phyloP scores from a whole-genome alignment of 2,888 invertebrate species.

The Agapetus fuscipes region DNA sequence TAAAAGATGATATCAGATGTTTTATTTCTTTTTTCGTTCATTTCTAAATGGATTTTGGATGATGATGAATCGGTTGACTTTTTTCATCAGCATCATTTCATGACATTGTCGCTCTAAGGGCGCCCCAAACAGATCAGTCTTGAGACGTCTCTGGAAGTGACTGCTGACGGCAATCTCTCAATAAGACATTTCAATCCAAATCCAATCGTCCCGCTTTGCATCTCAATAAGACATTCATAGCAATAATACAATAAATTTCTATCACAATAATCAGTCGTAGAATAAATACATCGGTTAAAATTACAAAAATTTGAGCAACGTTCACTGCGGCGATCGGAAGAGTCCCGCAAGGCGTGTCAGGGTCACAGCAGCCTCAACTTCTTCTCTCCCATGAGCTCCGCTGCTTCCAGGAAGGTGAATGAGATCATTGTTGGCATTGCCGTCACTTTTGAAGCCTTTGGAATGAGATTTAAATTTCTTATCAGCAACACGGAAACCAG shows the following conservation, averaged over 20 bases:
- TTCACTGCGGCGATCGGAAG: too few species aligned
- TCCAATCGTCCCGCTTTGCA: too few species aligned
- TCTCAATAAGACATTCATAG: constrained; percentile 9
- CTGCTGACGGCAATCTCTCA: too few species aligned
- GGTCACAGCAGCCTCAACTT: constrained; percentile 68
- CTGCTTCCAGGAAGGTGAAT: background rate
- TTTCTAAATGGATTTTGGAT: too few species aligned
- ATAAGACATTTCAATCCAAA: too few species aligned
- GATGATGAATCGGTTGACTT: too few species aligned
- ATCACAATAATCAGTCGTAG: constrained; percentile 22
- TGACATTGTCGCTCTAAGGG: too few species aligned
- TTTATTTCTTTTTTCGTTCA: too few species aligned
- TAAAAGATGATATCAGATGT: too few species aligned
- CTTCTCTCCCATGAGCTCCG: constrained; percentile 54
- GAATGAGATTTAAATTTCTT: background rate
- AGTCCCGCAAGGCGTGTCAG: constrained; percentile 61
- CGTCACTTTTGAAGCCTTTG: background rate
- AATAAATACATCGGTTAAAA: constrained; percentile 15
- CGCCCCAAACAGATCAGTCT: too few species aligned
- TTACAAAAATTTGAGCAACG: constrained; percentile 6
- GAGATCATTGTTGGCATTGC: constrained; percentile 2
- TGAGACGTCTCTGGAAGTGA: too few species aligned
- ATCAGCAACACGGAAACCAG: constrained; percentile 21
- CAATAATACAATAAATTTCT: constrained; percentile 19
- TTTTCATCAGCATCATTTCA: too few species aligned